Base-by-base conservation (phyloP, 1,140 invertebrate species). In the Leptopilina boulardi region DNA sequence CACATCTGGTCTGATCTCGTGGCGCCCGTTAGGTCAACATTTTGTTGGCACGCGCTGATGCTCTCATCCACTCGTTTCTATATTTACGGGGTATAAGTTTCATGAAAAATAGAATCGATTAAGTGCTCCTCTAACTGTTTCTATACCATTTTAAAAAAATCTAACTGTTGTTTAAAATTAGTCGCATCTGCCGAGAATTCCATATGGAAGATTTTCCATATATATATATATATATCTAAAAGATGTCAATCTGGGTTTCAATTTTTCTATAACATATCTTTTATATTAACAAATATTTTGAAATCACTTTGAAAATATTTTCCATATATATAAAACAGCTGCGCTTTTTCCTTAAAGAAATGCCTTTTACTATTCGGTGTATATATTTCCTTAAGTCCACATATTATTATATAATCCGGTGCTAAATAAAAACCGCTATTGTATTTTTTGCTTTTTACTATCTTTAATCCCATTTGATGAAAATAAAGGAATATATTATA, bases 161-260 rank as follows among this genome's bases (percentile, higher is more conserved):
- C 75, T 72, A 76, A 72, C 75, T 76, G 75, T 71, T 76, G 70
- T 71, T 72, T 18, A 30, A 73, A 76, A 81, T 73, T 77, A 78
- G 81, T 76, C 81, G 75, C 74, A 78, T 77, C 79, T 73, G 82
- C 76, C 73, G 41, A 74, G 70, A 79, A 80, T 80, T 80, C 82
- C 70, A n/a, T n/a, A n/a, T n/a, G n/a, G n/a, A n/a, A n/a, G 8
- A 9, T 38, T 38, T 38, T 38, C 34, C 34, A 38, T 38, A 38
- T 79, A n/a, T n/a, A n/a, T n/a, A n/a, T n/a, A n/a, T 79, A 73
- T 79, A 83, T 86, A 81, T 81, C 83, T n/a, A n/a, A n/a, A 72
- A 79, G 78, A 73, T 79, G 34, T 9, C 26, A 2, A 38, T 38
- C 34, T 38, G 34, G n/a, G 2, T 38, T 38, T 38, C 26, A 30